Evolutionary conservation across 2,888 invertebrate genomes (phyloP).

Genomic region (Ophion ventricosus): DNA sequence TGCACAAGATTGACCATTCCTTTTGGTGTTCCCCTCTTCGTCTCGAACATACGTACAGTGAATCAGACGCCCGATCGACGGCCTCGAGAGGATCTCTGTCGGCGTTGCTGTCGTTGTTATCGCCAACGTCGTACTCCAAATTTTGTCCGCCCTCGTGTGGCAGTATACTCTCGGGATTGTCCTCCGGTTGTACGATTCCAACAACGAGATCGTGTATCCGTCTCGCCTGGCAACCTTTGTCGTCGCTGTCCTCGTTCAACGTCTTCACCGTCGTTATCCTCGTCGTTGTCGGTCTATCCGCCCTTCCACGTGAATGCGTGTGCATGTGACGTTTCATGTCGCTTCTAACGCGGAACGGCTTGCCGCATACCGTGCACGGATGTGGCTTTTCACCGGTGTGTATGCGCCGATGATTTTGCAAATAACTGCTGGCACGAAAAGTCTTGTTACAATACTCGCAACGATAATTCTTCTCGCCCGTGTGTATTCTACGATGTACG

Average conservation of each 20-base stretch:
- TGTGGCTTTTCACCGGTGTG: conserved; percentile 94
- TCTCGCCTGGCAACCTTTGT: conserved; percentile 65
- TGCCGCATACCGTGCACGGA: conserved; percentile 90
- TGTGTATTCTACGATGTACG: conserved; percentile 93
- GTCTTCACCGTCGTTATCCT: conserved; percentile 61
- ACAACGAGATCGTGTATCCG: conserved; percentile 79
- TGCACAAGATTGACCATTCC: too few relatives aligned
- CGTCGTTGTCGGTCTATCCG: conserved; percentile 69
- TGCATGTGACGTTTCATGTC: conserved; percentile 92
- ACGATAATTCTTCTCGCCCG: conserved; percentile 93
- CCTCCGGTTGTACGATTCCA: conserved; percentile 77
- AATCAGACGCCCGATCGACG: conserved; percentile 81
- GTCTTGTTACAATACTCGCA: conserved; percentile 93
- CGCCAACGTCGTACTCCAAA: conserved; percentile 76
- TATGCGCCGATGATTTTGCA: conserved; percentile 92
- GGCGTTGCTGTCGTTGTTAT: conserved; percentile 66
- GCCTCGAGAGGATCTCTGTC: conserved; percentile 83
- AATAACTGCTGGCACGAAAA: conserved; percentile 93
- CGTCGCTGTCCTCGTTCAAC: conserved; percentile 65
- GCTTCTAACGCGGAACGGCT: conserved; percentile 92
- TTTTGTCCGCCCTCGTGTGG: conserved; percentile 78
- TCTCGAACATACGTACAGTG: conserved; percentile 79
- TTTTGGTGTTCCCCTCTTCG: too few relatives aligned
- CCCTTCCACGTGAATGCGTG: conserved; percentile 86
- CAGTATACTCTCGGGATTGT: conserved; percentile 80